These are phyloP conservation scores for Meta bourneti DNA, from an alignment of 2,888 invertebrate species.

Conservation along the genomic window DNA sequence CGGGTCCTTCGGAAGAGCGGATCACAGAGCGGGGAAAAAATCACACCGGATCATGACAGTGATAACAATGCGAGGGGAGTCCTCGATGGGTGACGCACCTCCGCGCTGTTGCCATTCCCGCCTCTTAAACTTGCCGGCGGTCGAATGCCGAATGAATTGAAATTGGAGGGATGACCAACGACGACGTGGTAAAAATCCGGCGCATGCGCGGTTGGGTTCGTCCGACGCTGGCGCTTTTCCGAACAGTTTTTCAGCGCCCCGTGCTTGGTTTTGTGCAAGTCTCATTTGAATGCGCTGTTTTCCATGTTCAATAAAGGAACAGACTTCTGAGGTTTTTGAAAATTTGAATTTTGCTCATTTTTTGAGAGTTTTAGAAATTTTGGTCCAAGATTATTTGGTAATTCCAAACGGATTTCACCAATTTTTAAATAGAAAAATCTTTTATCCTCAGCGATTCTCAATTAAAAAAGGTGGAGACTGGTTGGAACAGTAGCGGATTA, in stretches of 20 bases:
- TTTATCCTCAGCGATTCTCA: too few species aligned
- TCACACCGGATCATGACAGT: background rate
- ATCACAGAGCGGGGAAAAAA: conserved; percentile 2
- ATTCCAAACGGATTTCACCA: too few species aligned
- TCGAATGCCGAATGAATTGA: conserved; percentile 64
- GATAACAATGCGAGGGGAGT: conserved; percentile 22
- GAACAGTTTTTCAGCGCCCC: conserved; percentile 27
- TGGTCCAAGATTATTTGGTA: too few species aligned
- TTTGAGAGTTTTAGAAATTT: too few species aligned
- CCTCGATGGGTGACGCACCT: background rate
- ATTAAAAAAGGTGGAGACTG: too few species aligned
- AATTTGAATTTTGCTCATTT: too few species aligned
- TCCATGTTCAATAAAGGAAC: too few species aligned
- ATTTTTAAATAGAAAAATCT: too few species aligned
- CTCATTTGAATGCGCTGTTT: too few species aligned
- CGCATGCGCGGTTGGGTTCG: conserved; percentile 57
- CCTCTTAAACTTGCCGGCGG: conserved; percentile 70
- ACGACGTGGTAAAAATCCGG: conserved; percentile 31
- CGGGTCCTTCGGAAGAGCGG: background rate
- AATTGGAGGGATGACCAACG: conserved; percentile 69
- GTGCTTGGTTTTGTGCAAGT: background rate
- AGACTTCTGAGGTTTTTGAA: too few species aligned
- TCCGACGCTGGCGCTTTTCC: conserved; percentile 27
- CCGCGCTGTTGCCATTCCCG: background rate
- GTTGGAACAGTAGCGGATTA: too few species aligned